Conservation (phyloP, 2,113 vertebrate species). For the Apteryx mantelli region DNA sequence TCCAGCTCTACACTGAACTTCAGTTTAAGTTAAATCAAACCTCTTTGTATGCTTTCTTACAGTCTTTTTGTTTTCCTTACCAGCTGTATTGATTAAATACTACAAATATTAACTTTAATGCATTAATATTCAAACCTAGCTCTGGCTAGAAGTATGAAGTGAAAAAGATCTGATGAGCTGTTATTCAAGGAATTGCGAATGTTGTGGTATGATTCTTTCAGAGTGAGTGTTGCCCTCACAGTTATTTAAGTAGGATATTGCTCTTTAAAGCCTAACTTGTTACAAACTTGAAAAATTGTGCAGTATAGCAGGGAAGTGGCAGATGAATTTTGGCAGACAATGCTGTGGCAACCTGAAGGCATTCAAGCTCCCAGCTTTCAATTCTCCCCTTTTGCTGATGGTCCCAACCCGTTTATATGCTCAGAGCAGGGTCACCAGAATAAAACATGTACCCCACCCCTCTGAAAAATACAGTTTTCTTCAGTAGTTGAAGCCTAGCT, state of each 20-base stretch:
- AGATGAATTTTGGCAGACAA: background rate
- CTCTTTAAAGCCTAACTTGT: background rate
- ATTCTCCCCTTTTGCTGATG: rapidly evolving
- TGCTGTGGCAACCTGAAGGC: background rate
- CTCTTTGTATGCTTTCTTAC: background rate
- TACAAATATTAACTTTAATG: background rate
- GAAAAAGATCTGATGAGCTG: background rate
- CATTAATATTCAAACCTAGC: background rate
- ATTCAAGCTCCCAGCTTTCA: background rate
- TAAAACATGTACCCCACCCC: background rate
- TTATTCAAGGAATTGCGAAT: background rate
- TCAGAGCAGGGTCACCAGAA: rapidly evolving
- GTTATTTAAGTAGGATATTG: background rate
- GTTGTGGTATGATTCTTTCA: background rate
- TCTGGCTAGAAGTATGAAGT: background rate
- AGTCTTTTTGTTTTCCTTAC: background rate
- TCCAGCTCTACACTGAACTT: background rate
- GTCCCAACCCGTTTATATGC: background rate
- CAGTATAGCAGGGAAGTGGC: background rate
- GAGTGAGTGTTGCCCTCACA: background rate
- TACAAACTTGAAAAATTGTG: background rate
- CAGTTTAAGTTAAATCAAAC: background rate
- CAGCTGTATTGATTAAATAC: background rate
- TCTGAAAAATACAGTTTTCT: background rate
- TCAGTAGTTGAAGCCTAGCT: too few relatives aligned